phyloP scores from a whole-genome alignment of 2,797 vertebrate genomes.

The Sebastiscus tertius region DNA sequence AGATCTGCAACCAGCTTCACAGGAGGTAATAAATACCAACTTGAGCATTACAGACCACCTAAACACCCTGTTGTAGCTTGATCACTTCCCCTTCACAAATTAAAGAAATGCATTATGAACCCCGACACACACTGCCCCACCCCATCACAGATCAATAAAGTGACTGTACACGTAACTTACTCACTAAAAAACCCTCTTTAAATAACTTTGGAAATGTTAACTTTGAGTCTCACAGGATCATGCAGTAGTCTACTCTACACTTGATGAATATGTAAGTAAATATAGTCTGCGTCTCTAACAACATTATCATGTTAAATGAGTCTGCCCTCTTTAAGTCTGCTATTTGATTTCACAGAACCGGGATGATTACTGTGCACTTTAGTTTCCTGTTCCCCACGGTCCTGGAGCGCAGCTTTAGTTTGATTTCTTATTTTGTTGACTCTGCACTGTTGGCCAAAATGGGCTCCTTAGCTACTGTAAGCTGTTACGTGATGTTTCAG shows the following conservation, averaged over 20 bases:
- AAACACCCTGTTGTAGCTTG: not conserved
- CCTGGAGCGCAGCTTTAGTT: conserved; percentile 8
- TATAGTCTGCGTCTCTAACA: not conserved
- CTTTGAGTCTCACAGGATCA: not conserved
- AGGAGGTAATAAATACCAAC: not conserved
- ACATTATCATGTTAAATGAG: conserved; percentile 29
- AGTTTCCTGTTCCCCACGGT: conserved; percentile 21
- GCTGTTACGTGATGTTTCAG: conserved; percentile 28
- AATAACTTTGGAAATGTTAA: not conserved
- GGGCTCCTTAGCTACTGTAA: conserved; percentile 10
- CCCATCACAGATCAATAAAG: not conserved
- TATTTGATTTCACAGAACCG: conserved; percentile 18
- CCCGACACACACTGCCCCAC: too few relatives aligned
- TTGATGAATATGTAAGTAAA: conserved; percentile 24
- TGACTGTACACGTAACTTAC: not conserved
- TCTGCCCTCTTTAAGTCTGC: conserved; percentile 10
- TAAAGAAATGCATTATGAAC: too few relatives aligned
- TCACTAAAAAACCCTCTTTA: not conserved
- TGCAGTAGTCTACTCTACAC: not conserved
- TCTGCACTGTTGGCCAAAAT: conserved; percentile 41
- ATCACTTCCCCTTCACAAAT: not conserved
- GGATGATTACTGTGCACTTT: conserved; percentile 38
- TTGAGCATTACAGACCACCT: not conserved
- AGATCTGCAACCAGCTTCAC: not conserved
- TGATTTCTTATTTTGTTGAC: conserved; percentile 47